Base-by-base conservation (phyloP, 1,140 invertebrate genomes). In the Sarcophaga bullata region DNA sequence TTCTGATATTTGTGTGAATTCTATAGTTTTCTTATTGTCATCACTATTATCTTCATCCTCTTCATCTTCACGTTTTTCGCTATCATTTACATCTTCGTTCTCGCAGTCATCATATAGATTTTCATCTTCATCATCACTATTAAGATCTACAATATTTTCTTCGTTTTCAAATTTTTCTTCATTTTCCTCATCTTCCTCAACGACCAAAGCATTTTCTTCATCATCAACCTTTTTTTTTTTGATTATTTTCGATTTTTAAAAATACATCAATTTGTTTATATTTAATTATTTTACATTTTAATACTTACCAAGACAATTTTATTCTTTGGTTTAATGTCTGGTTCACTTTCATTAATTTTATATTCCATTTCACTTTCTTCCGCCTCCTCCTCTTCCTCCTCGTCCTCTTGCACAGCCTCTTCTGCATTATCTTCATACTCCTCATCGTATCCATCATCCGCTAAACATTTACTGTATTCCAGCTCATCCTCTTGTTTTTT, bases 401-500 rank as follows among this genome's bases (percentile, higher is more conserved):
- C 83, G 4, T 81, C 83, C 25, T 72, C 48, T 3, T 83, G 48
- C 3, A 80, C 75, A 17, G 7, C 54, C 73, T 86, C 85, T 82
- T 84, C 85, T 76, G 73, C 83, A 62, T 83, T 84, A 72, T 85
- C 84, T 48, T 84, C 84, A 46, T 87, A 88, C 81, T 87, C 86
- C 11, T 86, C 86, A 81, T 86, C 83, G 76, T 87, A 81, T 68
- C 84, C 84, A 46, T 86, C 84, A 48, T 87, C 83, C 52, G 84
- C 84, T 19, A 58, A 11, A 84, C 81, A 83, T 46, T 83, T 84
- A 72, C 72, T 82, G 4, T 83, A 47, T 46, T 87, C 86, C 62
- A 85, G 84, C 81, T 91, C 90, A 17, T 91, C 89, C 25, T 88
- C 90, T 25, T 91, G 86, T 80, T 88, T 91, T 84, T 93, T 90